A percentile compares a stretch with the other conserved stretches of the same genome.
These are phyloP conservation scores for Orcinus orca DNA, from an alignment of 2,113 vertebrate species.

Conservation along the genomic window DNA sequence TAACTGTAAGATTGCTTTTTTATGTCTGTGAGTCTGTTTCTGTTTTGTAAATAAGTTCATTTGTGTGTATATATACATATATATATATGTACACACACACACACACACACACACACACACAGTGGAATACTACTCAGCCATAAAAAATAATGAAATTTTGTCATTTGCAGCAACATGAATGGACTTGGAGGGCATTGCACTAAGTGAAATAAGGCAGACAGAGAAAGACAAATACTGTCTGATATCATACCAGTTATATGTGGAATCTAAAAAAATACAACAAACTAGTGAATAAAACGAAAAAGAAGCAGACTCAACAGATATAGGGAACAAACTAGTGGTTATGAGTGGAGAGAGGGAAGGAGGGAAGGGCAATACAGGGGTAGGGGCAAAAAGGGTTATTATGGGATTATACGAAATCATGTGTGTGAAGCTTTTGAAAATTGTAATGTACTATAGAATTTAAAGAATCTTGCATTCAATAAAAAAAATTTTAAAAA, in stretches of 20 bases:
- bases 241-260: background rate
- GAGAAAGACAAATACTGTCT: background rate
- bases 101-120: too few relatives aligned
- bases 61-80: background rate
- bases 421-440: background rate
- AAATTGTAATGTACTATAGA: background rate
- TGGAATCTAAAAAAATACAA: background rate
- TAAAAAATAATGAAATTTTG: background rate
- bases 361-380: background rate
- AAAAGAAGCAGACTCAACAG: background rate
- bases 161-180: background rate
- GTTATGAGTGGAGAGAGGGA: background rate
- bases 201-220: too few relatives aligned
- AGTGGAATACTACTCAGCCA: too few relatives aligned
- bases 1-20: too few relatives aligned
- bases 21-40: too few relatives aligned
- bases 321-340: background rate
- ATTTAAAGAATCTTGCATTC: background rate
- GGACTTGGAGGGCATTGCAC: too few relatives aligned
- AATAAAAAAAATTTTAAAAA: background rate
- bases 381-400: background rate
- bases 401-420: background rate
- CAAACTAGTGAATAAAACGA: background rate
- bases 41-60: too few relatives aligned
- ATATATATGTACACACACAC: background rate